These are phyloP conservation scores for Lerema accius DNA, from an alignment of 1,140 invertebrate genomes.

Conservation along the genomic window DNA sequence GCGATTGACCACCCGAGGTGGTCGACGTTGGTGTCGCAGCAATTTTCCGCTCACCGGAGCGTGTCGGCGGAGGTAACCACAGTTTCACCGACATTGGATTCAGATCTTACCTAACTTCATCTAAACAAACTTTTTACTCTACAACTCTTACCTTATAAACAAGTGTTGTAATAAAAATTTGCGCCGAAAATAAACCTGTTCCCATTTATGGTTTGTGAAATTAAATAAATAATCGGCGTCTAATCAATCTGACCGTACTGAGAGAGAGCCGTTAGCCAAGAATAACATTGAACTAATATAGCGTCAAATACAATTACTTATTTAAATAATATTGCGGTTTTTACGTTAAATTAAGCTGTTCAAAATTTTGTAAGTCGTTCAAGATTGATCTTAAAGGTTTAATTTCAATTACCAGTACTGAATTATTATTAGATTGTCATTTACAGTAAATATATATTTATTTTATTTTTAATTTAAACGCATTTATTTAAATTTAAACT, in stretches of 20 bases:
- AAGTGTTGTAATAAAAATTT: conserved; percentile 59
- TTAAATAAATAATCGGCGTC: conserved; percentile 48
- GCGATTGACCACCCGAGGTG: conserved; percentile 43
- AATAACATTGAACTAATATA: conserved; percentile 43
- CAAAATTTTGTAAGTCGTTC: background rate
- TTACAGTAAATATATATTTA: no score
- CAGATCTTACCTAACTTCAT: conserved; percentile 68
- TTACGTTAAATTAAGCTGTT: background rate
- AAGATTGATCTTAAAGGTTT: background rate
- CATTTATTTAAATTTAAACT: no score
- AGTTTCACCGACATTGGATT: conserved; percentile 76
- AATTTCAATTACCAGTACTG: no score
- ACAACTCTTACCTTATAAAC: conserved; percentile 39
- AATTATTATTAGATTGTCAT: no score
- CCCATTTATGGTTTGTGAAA: conserved; percentile 60
- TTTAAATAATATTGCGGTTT: conserved; percentile 10
- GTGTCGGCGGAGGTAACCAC: conserved; percentile 48
- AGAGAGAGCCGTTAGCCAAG: conserved; percentile 37
- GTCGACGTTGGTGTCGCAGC: conserved; percentile 58
- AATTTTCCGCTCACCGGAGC: conserved; percentile 73
- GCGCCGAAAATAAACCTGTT: conserved; percentile 50
- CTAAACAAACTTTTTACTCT: conserved; percentile 68
- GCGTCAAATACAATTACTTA: conserved; percentile 38
- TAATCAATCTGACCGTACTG: conserved; percentile 47
- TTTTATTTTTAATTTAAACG: no score